A percentile compares a stretch with the other conserved stretches of the same genome.
Conservation (phyloP, 2,113 vertebrate species). For the Carettochelys insculpta region DNA sequence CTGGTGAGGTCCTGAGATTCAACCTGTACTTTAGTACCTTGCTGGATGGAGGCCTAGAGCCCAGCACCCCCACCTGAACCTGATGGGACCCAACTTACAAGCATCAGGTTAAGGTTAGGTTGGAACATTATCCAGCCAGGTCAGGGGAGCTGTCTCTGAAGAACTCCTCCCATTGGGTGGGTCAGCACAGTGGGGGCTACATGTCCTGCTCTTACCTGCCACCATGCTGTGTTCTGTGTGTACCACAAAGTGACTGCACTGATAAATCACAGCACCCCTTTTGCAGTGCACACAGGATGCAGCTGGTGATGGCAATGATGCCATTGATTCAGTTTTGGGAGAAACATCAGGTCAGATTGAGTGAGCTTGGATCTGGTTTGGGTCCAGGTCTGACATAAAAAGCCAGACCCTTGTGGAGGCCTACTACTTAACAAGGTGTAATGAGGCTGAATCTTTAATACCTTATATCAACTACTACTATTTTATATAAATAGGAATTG, state of each 20-base stretch:
- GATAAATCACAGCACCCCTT: background rate
- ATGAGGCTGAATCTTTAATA: background rate
- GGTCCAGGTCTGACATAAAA: too few relatives aligned
- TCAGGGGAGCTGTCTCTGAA: background rate
- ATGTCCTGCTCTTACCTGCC: background rate
- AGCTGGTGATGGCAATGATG: background rate
- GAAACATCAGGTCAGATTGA: background rate
- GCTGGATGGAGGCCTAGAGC: background rate
- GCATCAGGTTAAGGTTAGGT: background rate
- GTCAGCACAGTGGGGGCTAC: background rate
- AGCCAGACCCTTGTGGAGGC: too few relatives aligned
- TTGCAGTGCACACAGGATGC: background rate
- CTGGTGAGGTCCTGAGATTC: too few relatives aligned
- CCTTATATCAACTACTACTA: background rate
- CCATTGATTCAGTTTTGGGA: background rate
- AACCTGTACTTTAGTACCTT: background rate
- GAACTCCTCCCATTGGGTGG: background rate
- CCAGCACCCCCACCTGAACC: background rate
- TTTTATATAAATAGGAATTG: background rate
- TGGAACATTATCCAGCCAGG: background rate
- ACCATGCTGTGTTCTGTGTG: background rate
- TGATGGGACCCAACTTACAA: background rate
- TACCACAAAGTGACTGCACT: background rate
- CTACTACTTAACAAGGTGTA: background rate
- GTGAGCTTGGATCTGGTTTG: background rate